These are phyloP conservation scores for Sapayoa aenigma DNA, from an alignment of 2,113 vertebrate genomes.

Conservation along the genomic window DNA sequence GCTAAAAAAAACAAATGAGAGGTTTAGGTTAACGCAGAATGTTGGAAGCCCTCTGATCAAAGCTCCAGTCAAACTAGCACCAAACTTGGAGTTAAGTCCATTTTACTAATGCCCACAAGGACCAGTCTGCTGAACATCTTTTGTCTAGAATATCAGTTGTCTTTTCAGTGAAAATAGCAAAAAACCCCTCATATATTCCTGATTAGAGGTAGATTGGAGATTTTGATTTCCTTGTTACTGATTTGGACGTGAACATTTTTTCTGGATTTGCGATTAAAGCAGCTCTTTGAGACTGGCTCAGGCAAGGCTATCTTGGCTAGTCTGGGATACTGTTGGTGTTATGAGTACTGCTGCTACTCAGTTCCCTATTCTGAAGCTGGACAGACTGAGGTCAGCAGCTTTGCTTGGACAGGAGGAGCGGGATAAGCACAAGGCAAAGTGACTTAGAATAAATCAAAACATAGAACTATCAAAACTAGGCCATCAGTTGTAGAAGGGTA, in stretches of 20 bases:
- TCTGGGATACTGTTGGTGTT: not conserved
- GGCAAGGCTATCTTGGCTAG: not conserved
- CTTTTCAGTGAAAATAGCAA: not conserved
- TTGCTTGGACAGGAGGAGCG: not conserved
- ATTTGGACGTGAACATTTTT: not conserved
- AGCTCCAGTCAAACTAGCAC: not conserved
- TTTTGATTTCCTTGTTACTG: not conserved
- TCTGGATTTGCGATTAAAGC: not conserved
- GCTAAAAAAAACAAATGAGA: not conserved
- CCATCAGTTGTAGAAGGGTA: not conserved
- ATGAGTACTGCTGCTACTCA: not conserved
- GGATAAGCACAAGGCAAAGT: not conserved
- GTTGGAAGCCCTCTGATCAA: not conserved
- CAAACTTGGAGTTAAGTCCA: not conserved
- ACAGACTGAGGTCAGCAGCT: not conserved
- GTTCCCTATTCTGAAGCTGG: not conserved
- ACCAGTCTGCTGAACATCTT: not conserved
- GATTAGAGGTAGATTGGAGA: not conserved
- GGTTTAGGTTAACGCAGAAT: not conserved
- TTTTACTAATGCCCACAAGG: not conserved
- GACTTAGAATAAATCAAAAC: not conserved
- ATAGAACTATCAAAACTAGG: not conserved
- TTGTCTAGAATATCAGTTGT: not conserved
- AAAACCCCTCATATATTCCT: rapidly evolving
- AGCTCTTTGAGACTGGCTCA: not conserved